phyloP scores from a whole-genome alignment of 2,113 vertebrate species.

The Cranoglanis bouderius region DNA sequence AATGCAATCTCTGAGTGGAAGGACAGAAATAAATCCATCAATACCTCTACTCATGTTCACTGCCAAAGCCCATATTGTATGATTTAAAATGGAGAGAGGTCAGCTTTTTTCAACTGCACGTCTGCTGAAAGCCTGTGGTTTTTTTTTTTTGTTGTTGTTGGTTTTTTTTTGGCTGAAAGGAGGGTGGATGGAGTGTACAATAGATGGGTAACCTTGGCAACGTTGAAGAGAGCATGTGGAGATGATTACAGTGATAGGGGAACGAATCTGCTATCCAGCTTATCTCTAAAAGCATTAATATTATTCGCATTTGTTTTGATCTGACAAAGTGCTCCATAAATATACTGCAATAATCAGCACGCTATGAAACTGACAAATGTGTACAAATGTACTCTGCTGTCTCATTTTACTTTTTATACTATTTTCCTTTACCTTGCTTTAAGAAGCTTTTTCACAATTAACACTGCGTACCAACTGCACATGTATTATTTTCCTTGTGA shows the following conservation, averaged over 20 bases:
- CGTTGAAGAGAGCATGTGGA: constrained; percentile 23
- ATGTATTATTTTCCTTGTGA: not conserved
- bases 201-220: constrained; percentile 61
- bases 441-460: not conserved
- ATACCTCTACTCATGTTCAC: constrained; percentile 2
- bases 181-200: constrained; percentile 29
- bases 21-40: constrained; percentile 35
- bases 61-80: constrained; percentile 13
- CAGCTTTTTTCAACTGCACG: not conserved
- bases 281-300: not conserved
- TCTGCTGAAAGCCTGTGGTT: constrained; percentile 11
- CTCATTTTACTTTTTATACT: not conserved
- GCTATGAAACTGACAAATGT: not conserved
- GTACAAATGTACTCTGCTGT: not conserved
- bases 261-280: not conserved
- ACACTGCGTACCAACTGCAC: not conserved
- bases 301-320: not conserved
- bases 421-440: not conserved
- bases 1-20: constrained; percentile 10
- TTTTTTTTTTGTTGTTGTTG: not conserved
- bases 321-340: not conserved
- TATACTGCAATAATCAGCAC: not conserved
- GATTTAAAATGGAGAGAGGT: constrained; percentile 15
- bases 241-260: constrained; percentile 56
- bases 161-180: constrained; percentile 13